A percentile compares a stretch with the other conserved stretches of the same genome.
These are phyloP conservation scores for Rhopilema esculentum DNA, from an alignment of 30 jellyfish, hydroid and myxozoan genomes.

Conservation along the genomic window DNA sequence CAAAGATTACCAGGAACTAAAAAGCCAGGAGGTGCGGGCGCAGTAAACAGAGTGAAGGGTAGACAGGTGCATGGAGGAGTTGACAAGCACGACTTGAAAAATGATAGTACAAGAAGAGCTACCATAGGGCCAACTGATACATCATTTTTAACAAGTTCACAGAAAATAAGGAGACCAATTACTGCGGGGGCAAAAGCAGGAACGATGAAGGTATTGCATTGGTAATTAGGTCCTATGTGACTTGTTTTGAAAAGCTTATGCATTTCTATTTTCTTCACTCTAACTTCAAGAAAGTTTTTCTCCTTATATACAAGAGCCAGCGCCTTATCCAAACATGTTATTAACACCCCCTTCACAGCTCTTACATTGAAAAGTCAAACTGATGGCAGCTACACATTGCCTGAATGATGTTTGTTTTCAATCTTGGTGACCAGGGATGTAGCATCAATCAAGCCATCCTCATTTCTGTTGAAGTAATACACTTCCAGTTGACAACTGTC, in stretches of 20 bases:
- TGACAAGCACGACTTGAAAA: slow-evolving; percentile 71
- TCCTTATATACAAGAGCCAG: too few species aligned
- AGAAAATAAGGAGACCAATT: slow-evolving; percentile 65
- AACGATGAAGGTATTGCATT: slow-evolving; percentile 69
- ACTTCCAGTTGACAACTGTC: too few species aligned
- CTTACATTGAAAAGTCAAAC: too few species aligned
- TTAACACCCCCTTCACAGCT: too few species aligned
- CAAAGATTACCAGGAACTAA: slow-evolving; percentile 64
- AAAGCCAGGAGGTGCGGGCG: not conserved
- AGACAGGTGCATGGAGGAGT: slow-evolving; percentile 94
- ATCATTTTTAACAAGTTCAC: slow-evolving; percentile 24
- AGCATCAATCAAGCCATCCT: too few species aligned
- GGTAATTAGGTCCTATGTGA: not conserved
- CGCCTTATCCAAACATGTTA: too few species aligned
- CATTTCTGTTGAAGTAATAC: too few species aligned
- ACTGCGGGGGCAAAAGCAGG: slow-evolving; percentile 79
- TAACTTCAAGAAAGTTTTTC: too few species aligned
- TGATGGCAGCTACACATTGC: too few species aligned
- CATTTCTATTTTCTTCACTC: too few species aligned
- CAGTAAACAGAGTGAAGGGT: slow-evolving; percentile 58
- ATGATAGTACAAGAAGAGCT: slow-evolving; percentile 70
- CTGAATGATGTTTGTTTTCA: too few species aligned
- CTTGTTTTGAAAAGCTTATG: not conserved
- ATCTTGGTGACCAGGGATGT: too few species aligned
- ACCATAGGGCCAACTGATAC: slow-evolving; percentile 91